These are phyloP conservation scores for Aporophyla lueneburgensis DNA, from an alignment of 2,888 invertebrate species.

Conservation along the genomic window DNA sequence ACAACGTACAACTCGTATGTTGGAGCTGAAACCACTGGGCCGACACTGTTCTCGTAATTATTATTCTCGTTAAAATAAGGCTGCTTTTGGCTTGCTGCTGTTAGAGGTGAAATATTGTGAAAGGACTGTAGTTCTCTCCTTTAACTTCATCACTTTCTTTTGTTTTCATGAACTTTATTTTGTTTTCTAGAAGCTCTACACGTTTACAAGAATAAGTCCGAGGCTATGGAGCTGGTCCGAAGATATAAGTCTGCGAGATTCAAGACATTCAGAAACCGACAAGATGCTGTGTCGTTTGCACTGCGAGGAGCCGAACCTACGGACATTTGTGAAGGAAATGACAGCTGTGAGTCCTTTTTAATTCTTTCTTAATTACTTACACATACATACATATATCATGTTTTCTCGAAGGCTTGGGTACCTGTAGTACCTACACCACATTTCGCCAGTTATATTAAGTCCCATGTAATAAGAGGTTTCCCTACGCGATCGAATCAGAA, in stretches of 20 bases:
- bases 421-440: neutral
- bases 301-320: conserved; percentile 92
- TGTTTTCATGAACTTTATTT: conserved; percentile 5
- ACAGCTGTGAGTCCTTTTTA: conserved; percentile 79
- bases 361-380: no score
- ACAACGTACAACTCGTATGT: no score
- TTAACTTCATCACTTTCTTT: neutral
- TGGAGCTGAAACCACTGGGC: no score
- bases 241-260: conserved; percentile 95
- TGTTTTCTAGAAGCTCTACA: conserved; percentile 85
- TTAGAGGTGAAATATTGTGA: neutral
- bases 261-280: conserved; percentile 93
- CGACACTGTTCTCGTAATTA: neutral
- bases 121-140: neutral
- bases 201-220: conserved; percentile 93
- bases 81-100: neutral
- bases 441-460: neutral
- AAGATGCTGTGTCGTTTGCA: conserved; percentile 95
- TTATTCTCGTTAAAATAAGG: neutral
- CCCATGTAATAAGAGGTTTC: neutral
- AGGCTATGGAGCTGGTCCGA: conserved; percentile 94
- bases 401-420: neutral
- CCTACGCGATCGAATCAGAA: no score
- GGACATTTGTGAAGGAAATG: conserved; percentile 86
- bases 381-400: neutral